Base-by-base conservation (phyloP, 1,140 invertebrate genomes). In the Tenebrio molitor region DNA sequence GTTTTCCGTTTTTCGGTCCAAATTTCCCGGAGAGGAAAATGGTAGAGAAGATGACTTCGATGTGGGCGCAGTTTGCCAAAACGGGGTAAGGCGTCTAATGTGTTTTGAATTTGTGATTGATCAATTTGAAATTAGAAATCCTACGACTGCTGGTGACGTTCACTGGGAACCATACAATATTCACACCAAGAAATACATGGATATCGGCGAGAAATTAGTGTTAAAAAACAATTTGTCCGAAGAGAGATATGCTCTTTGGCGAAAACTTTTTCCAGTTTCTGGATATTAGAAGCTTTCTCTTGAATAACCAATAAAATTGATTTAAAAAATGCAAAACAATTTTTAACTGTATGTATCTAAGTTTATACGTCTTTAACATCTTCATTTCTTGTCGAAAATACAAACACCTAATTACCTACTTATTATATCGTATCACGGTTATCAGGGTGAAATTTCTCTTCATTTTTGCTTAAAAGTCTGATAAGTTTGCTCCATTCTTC, bases 131-230 rank as follows among this genome's bases (percentile, higher is more conserved):
- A n/a, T n/a, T n/a, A n/a, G n/a, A n/a, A n/a, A n/a, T n/a, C n/a
- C n/a, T n/a, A n/a, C 8, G 15, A 34, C 21, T 1, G 8, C 0
- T 67, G 69, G 72, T 33, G 6, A 12, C 2, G 5, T 12, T 5
- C 2, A n/a, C 5, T 39, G 36, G 36, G 12, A 12, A 39, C 4
- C 36, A 7, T 39, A 39, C 36, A 39, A 39, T 12, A n/a, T 39
- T 12, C 7, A 39, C 12, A 39, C 82, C 33, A 77, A 84, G 14
- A 81, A 84, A 12, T 88, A 86, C 72, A 68, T 89, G 64, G 83
- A 88, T 10, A 86, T 88, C 16, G 83, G 79, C 2, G 62, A 80
- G 7, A 69, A 74, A 39, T 74, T 87, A 0, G 75, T 42, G 39
- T 74, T 39, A 5, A 39, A 12, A 12, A 12, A 39, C 12, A 5